These are phyloP conservation scores for Spodoptera frugiperda DNA, from an alignment of 1,140 invertebrate genomes.

Conservation along the genomic window DNA sequence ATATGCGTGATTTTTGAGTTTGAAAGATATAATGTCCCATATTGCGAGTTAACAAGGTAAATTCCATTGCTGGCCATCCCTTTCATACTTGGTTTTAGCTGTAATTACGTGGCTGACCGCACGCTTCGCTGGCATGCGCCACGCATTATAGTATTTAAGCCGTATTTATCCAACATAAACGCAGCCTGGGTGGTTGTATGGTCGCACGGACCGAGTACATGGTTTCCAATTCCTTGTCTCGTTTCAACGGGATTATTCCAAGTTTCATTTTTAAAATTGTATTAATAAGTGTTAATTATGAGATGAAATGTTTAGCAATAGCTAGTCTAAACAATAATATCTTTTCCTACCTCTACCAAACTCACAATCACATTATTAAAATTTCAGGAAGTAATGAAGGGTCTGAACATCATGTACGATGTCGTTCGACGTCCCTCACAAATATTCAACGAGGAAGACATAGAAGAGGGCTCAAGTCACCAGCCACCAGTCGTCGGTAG, in stretches of 20 bases:
- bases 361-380: constrained; percentile 53
- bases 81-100: constrained; percentile 15
- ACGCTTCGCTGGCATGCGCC: not conserved
- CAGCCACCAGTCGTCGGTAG: constrained; percentile 66
- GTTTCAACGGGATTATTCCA: no score
- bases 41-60: not conserved
- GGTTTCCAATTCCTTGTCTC: no score
- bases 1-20: no score
- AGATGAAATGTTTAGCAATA: not conserved
- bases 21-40: no score
- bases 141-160: constrained; percentile 30
- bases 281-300: not conserved
- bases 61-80: not conserved
- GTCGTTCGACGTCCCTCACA: constrained; percentile 91
- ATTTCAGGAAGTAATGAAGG: constrained; percentile 92
- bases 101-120: constrained; percentile 46
- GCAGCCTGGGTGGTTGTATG: no score
- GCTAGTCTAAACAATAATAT: no score
- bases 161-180: constrained; percentile 19
- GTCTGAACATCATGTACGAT: constrained; percentile 92
- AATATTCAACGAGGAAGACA: constrained; percentile 87
- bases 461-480: constrained; percentile 55
- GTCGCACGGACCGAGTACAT: no score
- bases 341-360: not conserved
- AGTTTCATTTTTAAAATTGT: no score